phyloP scores from a whole-genome alignment of 2,113 vertebrate genomes.

The Fregata magnificens region DNA sequence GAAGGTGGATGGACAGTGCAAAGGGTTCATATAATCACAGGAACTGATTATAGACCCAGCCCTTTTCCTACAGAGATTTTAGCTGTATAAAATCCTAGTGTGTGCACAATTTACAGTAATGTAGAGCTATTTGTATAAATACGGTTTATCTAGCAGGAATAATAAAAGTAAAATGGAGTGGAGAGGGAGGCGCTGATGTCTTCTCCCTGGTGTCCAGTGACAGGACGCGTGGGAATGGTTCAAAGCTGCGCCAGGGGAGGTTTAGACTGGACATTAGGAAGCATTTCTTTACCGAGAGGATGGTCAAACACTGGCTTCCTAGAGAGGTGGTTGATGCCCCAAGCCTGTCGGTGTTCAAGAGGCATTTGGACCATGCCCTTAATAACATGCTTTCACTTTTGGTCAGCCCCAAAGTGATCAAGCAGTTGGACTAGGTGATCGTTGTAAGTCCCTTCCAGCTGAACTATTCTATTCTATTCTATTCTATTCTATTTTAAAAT shows the following conservation, averaged over 20 bases:
- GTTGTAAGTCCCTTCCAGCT: background rate
- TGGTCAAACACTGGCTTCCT: background rate
- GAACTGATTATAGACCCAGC: background rate
- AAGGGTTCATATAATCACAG: background rate
- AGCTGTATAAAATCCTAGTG: background rate
- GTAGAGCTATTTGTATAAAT: background rate
- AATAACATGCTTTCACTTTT: background rate
- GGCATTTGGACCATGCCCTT: background rate
- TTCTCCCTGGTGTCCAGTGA: background rate
- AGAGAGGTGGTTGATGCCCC: too few relatives aligned
- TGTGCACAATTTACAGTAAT: background rate
- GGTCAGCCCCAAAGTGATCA: background rate
- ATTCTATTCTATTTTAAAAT: background rate
- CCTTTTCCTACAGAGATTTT: background rate
- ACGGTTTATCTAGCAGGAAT: background rate
- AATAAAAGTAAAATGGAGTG: background rate
- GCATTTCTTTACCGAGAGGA: background rate
- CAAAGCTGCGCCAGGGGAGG: background rate
- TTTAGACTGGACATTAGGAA: background rate
- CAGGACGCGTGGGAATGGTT: background rate
- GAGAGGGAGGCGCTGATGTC: background rate
- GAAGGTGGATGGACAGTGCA: background rate
- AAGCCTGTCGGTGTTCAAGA: background rate
- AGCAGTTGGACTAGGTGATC: background rate
- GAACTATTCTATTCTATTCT: background rate